Evolutionary conservation across 2,797 vertebrate species (phyloP), one percentile per base, ranked within the genome.

Genomic region (Etheostoma perlongum): DNA sequence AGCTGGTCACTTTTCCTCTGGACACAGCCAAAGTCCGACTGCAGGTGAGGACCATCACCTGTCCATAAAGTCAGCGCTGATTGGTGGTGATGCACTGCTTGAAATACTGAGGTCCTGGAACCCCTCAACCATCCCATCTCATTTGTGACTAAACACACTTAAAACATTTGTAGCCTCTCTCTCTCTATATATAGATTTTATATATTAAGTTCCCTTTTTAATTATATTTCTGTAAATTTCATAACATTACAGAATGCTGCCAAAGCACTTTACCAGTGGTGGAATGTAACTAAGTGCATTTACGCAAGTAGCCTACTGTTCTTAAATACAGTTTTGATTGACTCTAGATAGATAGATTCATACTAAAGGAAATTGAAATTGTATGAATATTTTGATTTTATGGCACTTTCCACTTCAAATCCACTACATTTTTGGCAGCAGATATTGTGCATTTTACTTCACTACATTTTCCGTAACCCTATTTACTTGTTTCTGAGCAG

Each of bases 1-100:
- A 99, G 75, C 92, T 99, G 82, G 91, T 95, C 89, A 97, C 97
- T 15, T 99, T 97, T 79, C 98, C 97, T 0, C 82, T 99, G 91
- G 98, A 99, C 92, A 99, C 97, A 0, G 97, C 97, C 65, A 99
- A 99, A 94, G 98, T 99, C 81, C 89, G 97, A 66, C 96, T 99
- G 49, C 97, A 99, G 96, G 97, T 97, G 88, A 88, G 72, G 14
- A 27, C 19, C 6, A 16, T 18, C 25, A 36, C 16, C 47, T 73
- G 23, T 3, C 1, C 30, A 30, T 0, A 3, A 2, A 33, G 51
- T 30, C 60, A 47, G 19, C 5, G 96, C 96, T 97, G 87, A 81
- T 11, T 30, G 30, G 5, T 30, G 30, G 5, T 30, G 36, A 18
- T 16, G 0, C 61, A 10, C 36, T 36, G 27, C 7, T 19, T 15